These are phyloP conservation scores for Sipha maydis DNA, from an alignment of 2,888 invertebrate genomes.

Conservation along the genomic window DNA sequence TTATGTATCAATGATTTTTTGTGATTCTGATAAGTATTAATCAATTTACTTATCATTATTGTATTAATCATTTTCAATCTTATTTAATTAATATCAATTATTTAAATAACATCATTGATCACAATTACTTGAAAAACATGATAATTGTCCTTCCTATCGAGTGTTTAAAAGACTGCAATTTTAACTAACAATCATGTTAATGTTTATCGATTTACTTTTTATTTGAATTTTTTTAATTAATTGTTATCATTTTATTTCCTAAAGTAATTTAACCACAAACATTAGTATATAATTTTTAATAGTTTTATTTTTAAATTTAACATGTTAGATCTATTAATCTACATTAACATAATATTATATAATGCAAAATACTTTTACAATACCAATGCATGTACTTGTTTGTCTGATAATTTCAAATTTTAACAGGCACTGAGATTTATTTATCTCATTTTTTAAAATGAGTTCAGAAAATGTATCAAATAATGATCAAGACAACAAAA, in stretches of 20 bases:
- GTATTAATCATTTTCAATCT: no score
- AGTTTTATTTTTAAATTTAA: background rate
- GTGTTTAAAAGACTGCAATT: background rate
- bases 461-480: slow-evolving; percentile 45
- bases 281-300: no score
- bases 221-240: background rate
- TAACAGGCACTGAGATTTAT: background rate
- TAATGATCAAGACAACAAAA: slow-evolving; percentile 21
- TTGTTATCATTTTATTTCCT: background rate
- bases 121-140: background rate
- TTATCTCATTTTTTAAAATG: slow-evolving; percentile 14
- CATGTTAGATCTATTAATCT: background rate
- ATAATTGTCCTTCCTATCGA: background rate
- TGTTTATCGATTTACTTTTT: background rate
- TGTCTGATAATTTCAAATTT: background rate
- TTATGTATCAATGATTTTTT: no score
- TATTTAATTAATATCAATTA: background rate
- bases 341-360: background rate
- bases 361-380: background rate
- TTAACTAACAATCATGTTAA: background rate
- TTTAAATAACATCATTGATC: background rate
- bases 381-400: background rate
- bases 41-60: no score
- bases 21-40: no score
- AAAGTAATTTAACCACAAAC: no score